phyloP scores from a whole-genome alignment of 2,888 invertebrate species.

The Dryobotodes eremita region DNA sequence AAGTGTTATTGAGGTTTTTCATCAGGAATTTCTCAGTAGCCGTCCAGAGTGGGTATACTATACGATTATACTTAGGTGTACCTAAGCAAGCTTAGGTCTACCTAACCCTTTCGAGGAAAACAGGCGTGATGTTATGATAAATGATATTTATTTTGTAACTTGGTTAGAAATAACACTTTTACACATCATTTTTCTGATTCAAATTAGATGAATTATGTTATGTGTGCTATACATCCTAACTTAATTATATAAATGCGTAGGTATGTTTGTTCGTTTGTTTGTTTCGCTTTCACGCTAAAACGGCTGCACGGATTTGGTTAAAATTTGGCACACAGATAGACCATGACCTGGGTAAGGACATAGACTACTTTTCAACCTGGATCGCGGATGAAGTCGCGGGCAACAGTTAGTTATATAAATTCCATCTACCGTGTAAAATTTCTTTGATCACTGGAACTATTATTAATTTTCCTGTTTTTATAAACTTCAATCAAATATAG shows the following conservation, averaged over 20 bases:
- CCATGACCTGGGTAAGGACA: too few relatives aligned
- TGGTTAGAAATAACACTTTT: neutral
- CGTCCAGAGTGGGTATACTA: neutral
- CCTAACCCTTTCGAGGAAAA: neutral
- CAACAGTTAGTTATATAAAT: too few relatives aligned
- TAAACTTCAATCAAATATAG: conserved; percentile 38
- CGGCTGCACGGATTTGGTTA: too few relatives aligned
- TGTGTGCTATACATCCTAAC: too few relatives aligned
- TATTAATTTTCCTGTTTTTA: conserved; percentile 9
- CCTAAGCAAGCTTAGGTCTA: neutral
- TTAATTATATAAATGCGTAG: too few relatives aligned
- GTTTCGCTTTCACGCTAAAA: too few relatives aligned
- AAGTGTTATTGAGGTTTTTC: neutral
- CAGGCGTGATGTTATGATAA: neutral
- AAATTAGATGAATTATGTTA: neutral
- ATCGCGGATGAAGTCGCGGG: too few relatives aligned
- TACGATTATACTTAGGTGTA: neutral
- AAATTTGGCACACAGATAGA: too few relatives aligned
- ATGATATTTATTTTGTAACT: neutral
- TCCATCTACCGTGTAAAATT: neutral
- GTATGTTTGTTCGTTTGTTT: too few relatives aligned
- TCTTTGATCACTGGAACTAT: neutral
- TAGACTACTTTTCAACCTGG: too few relatives aligned
- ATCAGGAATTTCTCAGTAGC: neutral
- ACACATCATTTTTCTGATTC: neutral